phyloP scores from a whole-genome alignment of 2,113 vertebrate genomes.

The Brevimyrus niger region DNA sequence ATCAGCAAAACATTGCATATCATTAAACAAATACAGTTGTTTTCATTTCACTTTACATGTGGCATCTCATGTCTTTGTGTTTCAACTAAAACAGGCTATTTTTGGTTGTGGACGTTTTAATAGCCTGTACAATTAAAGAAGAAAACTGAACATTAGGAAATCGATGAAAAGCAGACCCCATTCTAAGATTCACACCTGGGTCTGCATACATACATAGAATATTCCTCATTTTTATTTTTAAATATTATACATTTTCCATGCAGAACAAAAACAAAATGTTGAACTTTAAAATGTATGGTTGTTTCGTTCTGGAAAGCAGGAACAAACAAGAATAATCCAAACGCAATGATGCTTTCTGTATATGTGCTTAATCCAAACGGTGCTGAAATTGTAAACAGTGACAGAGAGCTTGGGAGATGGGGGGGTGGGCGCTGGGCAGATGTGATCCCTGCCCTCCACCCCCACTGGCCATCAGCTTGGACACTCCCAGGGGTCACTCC shows the following conservation, averaged over 20 bases:
- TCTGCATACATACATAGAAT: not conserved
- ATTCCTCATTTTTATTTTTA: constrained; percentile 1
- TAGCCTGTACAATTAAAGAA: not conserved
- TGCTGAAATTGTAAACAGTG: not conserved
- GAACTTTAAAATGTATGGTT: not conserved
- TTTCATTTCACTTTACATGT: not conserved
- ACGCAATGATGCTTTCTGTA: not conserved
- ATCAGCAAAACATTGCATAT: not conserved
- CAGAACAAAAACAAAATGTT: not conserved
- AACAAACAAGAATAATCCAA: not conserved
- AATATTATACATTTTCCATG: not conserved
- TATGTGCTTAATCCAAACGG: not conserved
- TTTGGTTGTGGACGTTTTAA: not conserved
- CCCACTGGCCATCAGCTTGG: constrained; percentile 69
- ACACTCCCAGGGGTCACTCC: constrained; percentile 71
- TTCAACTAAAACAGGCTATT: not conserved
- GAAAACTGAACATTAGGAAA: not conserved
- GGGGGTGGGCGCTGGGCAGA: not conserved
- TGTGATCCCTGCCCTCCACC: constrained; percentile 8
- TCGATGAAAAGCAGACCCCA: not conserved
- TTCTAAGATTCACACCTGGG: not conserved
- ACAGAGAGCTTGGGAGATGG: not conserved
- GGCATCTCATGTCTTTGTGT: not conserved
- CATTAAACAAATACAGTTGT: not conserved
- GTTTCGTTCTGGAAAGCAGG: not conserved